Evolutionary conservation across 2,888 invertebrate species (phyloP).

Genomic region (Chironomus riparius): DNA sequence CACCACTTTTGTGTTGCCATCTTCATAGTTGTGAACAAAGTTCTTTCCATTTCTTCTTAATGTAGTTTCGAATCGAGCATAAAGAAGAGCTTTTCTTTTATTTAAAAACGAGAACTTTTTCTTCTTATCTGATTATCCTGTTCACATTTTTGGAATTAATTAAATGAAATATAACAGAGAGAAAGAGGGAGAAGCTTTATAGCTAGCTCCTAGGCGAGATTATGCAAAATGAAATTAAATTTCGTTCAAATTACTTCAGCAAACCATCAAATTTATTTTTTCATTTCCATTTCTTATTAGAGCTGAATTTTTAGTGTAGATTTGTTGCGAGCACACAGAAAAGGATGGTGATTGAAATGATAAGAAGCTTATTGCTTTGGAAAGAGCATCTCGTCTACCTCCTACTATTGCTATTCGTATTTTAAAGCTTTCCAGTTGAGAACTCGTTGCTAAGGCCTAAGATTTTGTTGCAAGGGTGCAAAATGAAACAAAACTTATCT

Average conservation of each 20-base stretch:
- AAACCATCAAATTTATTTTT: neutral
- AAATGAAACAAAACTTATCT: too few relatives aligned
- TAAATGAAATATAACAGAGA: neutral
- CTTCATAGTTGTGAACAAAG: neutral
- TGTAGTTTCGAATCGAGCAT: neutral
- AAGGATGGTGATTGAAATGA: conserved; percentile 16
- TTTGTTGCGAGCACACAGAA: neutral
- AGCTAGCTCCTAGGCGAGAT: neutral
- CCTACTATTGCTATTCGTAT: neutral
- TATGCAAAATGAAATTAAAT: conserved; percentile 4
- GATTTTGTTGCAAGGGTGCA: neutral
- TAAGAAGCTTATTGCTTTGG: conserved; percentile 19
- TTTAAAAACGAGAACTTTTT: neutral
- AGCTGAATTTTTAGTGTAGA: too few relatives aligned
- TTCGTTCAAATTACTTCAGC: neutral
- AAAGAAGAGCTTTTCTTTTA: neutral
- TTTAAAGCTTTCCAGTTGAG: neutral
- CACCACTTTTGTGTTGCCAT: too few relatives aligned
- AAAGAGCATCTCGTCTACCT: neutral
- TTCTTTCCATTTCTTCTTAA: neutral
- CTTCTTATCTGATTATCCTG: neutral
- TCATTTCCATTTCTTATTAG: neutral
- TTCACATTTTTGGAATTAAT: conserved; percentile 1
- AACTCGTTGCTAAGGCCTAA: too few relatives aligned
- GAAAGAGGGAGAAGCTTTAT: neutral